phyloP scores from a whole-genome alignment of 2,888 invertebrate genomes.

The Meta bourneti region DNA sequence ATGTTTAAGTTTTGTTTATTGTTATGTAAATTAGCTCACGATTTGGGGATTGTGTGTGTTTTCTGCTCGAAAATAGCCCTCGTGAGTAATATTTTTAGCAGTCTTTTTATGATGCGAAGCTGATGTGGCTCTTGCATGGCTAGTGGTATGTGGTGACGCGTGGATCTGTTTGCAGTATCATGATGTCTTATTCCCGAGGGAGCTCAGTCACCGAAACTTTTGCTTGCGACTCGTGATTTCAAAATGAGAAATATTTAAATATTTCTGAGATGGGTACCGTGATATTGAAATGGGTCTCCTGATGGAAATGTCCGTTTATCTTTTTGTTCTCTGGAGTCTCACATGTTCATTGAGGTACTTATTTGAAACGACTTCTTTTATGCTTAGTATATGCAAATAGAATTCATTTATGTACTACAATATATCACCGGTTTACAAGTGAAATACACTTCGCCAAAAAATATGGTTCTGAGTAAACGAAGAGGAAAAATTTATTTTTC shows the following conservation, averaged over 20 bases:
- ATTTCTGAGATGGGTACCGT: not conserved
- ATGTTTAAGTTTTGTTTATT: conserved; percentile 39
- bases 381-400: too few relatives aligned
- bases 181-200: conserved; percentile 6
- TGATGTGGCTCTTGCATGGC: conserved; percentile 27
- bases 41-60: conserved; percentile 34
- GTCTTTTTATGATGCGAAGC: conserved; percentile 6
- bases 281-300: too few relatives aligned
- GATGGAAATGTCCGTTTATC: too few relatives aligned
- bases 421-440: too few relatives aligned
- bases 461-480: too few relatives aligned
- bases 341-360: too few relatives aligned
- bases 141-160: conserved; percentile 38
- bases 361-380: too few relatives aligned
- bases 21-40: conserved; percentile 51
- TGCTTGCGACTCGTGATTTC: conserved; percentile 11
- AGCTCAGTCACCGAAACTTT: not conserved
- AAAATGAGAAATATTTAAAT: conserved; percentile 7
- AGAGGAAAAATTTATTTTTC: too few relatives aligned
- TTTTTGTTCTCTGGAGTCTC: too few relatives aligned
- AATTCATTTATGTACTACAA: too few relatives aligned
- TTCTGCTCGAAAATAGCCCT: conserved; percentile 29
- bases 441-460: too few relatives aligned
- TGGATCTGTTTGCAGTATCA: conserved; percentile 4
- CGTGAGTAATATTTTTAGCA: conserved; percentile 35